Base-by-base conservation (phyloP, 1,140 invertebrate species). In the Carposina sasakii region DNA sequence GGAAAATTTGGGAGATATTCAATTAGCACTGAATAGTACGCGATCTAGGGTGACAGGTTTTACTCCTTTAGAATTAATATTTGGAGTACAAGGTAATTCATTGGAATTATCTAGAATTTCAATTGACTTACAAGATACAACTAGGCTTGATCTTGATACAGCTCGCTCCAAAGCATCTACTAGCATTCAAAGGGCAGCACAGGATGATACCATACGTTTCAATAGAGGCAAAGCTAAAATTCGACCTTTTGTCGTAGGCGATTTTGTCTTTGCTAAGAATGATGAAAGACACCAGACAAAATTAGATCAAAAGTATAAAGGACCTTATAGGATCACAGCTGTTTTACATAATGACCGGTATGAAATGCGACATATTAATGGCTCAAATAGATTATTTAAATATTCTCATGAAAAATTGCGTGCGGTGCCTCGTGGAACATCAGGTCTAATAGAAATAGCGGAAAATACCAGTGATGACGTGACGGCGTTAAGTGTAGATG, bases 381-480 rank as follows among this genome's bases (percentile, higher is more conserved):
- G 45, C 5, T n/a, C 31, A 10, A 37, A 47, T 36, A 22, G 45
- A 36, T n/a, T 28, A 36, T 47, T 16, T 19, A 47, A 47, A 23
- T 47, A 47, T 20, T 23, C 45, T 10, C 45, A 47, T 23, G 45
- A 47, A 36, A 47, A 36, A 22, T 24, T 47, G 24, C 31, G 45
- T 1, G 31, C 26, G 26, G 33, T 47, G 24, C 45, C 45, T 17
- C 19, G 9, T 3, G 45, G 45, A 5, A 5, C n/a, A 22, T 4
- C 13, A 19, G 2, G 31, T 21, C 15, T 37, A 36, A 6, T 45
- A 13, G 43, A 45, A 12, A 15, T 22, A 8, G 28, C 28, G 24
- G 33, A 47, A 37, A 47, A 36, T n/a, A 12, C 10, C 26, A 23
- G 33, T 47, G 20, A 47, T 47, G 45, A 47, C n/a, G 45, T 36